Base-by-base conservation (phyloP, 1,140 invertebrate species). In the Cyphomyrmex costatus region DNA sequence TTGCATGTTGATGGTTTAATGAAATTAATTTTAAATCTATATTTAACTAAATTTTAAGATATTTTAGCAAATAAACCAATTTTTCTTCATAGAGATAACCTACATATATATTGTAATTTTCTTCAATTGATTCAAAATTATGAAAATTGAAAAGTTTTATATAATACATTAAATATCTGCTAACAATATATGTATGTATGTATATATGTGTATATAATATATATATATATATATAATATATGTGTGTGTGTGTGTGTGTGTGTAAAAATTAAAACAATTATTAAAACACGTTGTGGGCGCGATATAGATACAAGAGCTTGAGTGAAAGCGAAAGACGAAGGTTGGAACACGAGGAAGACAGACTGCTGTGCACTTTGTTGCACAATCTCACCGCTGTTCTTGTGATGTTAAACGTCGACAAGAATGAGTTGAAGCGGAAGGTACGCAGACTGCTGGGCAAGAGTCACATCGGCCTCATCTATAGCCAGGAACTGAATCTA, bases 371-470 rank as follows among this genome's bases (percentile, higher is more conserved):
- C 12, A 99, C 98, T 0, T 97, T 99, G 95, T 95, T 99, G 19
- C 99, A 99, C 94, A 99, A 99, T 95, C 95, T 99, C 85, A 98
- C 98, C 1, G 98, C 98, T 10, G 99, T 99, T 88, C 97, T 99
- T 96, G 97, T 99, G 1, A 98, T 99, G 98, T 96, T 99, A 86
- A 97, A 97, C 90, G 98, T 99, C 0, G 97, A 97, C 56, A 98
- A 99, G 90, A 96, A 97, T 49, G 98, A 99, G 91, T 96, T 99
- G 33, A 97, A 98, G 90, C 97, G 98, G 71, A 99, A 99, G 96
- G 96, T 99, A n/a, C 96, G 99, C 33, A 96, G 99, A 53, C 94
- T 99, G 66, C 95, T 99, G 2, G 99, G 99, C 1, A 99, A 99
- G 94, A 99, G 99, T 94, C 99, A 99, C 92, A 99, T 99, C 92